Percentiles rank a stretch among this genome's conserved stretches.
Conservation (phyloP, 2,888 invertebrate species). For the Apoderus coryli region DNA sequence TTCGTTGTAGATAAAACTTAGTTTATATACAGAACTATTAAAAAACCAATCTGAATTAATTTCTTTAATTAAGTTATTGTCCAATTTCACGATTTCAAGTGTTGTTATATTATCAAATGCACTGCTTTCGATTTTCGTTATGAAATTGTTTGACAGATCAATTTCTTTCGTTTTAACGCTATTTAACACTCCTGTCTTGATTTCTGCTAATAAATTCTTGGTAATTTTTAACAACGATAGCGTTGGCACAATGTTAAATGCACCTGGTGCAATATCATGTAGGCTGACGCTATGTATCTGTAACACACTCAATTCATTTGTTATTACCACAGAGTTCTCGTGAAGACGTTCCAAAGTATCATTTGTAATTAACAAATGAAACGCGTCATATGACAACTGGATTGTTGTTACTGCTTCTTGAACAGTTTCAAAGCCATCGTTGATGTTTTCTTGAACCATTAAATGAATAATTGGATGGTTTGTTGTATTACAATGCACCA, state of each 20-base stretch:
- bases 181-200: constrained; percentile 24
- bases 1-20: constrained; percentile 23
- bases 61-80: constrained; percentile 22
- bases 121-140: constrained; percentile 20
- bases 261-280: constrained; percentile 20
- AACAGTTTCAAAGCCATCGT: too few relatives aligned
- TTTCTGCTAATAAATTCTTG: constrained; percentile 19
- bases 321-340: constrained; percentile 16
- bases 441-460: too few relatives aligned
- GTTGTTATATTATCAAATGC: constrained; percentile 24
- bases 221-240: constrained; percentile 22
- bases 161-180: constrained; percentile 22
- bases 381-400: constrained; percentile 17
- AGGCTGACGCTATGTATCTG: constrained; percentile 22
- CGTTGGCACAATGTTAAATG: constrained; percentile 23
- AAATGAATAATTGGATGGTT: too few relatives aligned
- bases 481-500: too few relatives aligned
- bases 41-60: constrained; percentile 23
- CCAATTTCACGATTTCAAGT: constrained; percentile 23
- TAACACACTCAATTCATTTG: constrained; percentile 20
- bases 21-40: constrained; percentile 23
- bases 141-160: constrained; percentile 23
- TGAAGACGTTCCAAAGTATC: constrained; percentile 17
- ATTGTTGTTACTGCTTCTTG: too few relatives aligned
- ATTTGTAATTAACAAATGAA: constrained; percentile 18